Conservation (phyloP, 2,888 invertebrate genomes). For the Lepetodrilus schrolli region DNA sequence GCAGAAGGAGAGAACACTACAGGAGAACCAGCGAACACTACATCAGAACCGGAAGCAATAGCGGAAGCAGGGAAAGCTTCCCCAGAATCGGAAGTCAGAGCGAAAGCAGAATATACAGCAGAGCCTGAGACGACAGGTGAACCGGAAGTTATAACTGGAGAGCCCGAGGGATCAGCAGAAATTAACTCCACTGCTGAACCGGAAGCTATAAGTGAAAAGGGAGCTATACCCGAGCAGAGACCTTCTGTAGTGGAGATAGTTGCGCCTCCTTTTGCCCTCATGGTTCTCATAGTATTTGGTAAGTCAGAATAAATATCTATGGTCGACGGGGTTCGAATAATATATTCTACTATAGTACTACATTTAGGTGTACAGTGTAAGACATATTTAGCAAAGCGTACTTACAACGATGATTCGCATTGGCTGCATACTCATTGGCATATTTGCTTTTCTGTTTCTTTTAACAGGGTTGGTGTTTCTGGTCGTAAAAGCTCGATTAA, state of each 20-base stretch:
- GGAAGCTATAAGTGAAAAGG: constrained; percentile 26
- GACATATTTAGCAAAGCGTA: no score
- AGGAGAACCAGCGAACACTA: constrained; percentile 36
- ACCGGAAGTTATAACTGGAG: constrained; percentile 29
- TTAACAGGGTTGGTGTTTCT: constrained; percentile 39
- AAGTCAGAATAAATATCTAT: background rate
- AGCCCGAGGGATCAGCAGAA: background rate
- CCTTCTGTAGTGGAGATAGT: constrained; percentile 45
- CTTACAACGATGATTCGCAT: no score
- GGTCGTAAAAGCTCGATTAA: constrained; percentile 31
- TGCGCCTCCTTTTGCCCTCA: constrained; percentile 49
- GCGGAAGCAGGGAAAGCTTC: constrained; percentile 30
- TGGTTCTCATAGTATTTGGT: constrained; percentile 47
- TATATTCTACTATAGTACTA: no score
- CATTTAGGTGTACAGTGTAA: no score
- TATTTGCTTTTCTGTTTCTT: no score
- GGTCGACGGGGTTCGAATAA: no score
- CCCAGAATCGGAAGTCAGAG: constrained; percentile 32
- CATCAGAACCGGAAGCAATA: constrained; percentile 27
- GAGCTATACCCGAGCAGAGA: constrained; percentile 33
- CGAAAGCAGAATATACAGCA: constrained; percentile 15
- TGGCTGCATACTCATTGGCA: no score
- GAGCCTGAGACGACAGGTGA: constrained; percentile 30
- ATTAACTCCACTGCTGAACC: constrained; percentile 32
- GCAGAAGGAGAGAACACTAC: constrained; percentile 35